A percentile compares a stretch with the other conserved stretches of the same genome.
Evolutionary conservation across 2,797 vertebrate species (phyloP).

Genomic region (Chaenodraco wilsoni): DNA sequence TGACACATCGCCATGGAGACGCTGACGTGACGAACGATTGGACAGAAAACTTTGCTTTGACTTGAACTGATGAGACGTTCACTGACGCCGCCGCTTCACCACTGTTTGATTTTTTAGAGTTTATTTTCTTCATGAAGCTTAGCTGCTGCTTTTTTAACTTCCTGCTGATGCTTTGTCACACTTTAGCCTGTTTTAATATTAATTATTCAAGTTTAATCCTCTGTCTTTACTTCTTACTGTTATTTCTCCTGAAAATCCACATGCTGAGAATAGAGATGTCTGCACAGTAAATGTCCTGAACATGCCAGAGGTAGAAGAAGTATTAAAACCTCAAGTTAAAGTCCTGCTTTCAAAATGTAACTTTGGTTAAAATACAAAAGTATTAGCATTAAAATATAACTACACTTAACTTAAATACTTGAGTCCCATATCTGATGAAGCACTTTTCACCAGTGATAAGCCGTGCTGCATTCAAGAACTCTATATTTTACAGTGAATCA

Average conservation of each 20-base stretch:
- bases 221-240: neutral
- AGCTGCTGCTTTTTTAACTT: neutral
- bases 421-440: too few relatives aligned
- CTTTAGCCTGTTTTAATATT: neutral
- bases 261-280: neutral
- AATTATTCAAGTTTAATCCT: neutral
- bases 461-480: neutral
- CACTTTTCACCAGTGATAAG: neutral
- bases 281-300: neutral
- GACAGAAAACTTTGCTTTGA: conserved; percentile 51
- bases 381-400: too few relatives aligned
- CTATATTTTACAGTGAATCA: neutral
- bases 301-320: too few relatives aligned
- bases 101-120: neutral
- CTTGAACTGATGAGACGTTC: conserved; percentile 34
- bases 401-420: too few relatives aligned
- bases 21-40: conserved; percentile 26
- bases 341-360: too few relatives aligned
- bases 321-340: neutral
- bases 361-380: too few relatives aligned
- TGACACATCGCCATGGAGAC: conserved; percentile 45
- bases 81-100: conserved; percentile 11
- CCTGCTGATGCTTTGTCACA: neutral
- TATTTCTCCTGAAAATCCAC: neutral
- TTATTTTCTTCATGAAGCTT: neutral